Evolutionary conservation across 2,113 vertebrate species (phyloP).

Genomic region (Genyomyrus donnyi): DNA sequence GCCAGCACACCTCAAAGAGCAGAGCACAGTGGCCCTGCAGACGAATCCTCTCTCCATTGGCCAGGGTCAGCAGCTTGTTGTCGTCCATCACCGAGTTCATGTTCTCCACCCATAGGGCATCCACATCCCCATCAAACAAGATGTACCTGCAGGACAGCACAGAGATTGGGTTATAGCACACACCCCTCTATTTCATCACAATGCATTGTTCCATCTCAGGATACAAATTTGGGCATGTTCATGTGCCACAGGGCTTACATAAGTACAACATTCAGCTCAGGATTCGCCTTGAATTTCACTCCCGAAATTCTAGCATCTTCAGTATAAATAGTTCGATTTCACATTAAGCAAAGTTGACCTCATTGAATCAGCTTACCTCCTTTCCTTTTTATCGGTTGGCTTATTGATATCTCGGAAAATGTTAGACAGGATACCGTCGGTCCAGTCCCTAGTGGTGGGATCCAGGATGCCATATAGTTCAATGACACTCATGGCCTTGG

Average conservation of each 20-base stretch:
- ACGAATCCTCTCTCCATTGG: slow-evolving; percentile 89
- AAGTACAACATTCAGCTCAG: slow-evolving; percentile 75
- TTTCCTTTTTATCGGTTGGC: slow-evolving; percentile 84
- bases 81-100: slow-evolving; percentile 99
- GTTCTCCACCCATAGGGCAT: slow-evolving; percentile 96
- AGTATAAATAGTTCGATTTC: background rate
- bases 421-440: slow-evolving; percentile 89
- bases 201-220: background rate
- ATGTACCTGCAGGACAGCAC: slow-evolving; percentile 70
- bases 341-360: background rate
- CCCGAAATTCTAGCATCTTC: background rate
- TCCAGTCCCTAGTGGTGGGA: slow-evolving; percentile 86
- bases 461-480: slow-evolving; percentile 92
- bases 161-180: background rate
- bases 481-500: slow-evolving; percentile 89
- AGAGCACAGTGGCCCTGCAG: slow-evolving; percentile 85
- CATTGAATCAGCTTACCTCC: slow-evolving; percentile 59
- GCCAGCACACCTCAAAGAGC: slow-evolving; percentile 74
- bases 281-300: background rate
- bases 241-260: slow-evolving; percentile 91
- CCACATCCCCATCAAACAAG: slow-evolving; percentile 93
- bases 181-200: background rate
- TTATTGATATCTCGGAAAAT: slow-evolving; percentile 93
- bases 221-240: slow-evolving; percentile 65
- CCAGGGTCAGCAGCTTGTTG: slow-evolving; percentile 88